Evolutionary conservation across 2,113 vertebrate species (phyloP).

Genomic region (Serinus canaria): DNA sequence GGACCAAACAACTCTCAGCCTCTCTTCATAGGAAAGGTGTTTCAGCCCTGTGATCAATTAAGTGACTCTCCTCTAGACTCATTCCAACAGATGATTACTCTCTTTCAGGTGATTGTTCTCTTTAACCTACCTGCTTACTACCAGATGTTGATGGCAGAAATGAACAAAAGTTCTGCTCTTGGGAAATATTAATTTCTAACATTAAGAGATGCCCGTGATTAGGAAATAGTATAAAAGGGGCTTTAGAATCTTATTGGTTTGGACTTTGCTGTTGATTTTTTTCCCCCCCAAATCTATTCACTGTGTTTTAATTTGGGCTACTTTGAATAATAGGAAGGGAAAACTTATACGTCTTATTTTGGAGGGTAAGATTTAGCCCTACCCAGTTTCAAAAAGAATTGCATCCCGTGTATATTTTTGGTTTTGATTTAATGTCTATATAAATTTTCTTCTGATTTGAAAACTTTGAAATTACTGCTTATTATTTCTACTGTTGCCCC

Average conservation of each 20-base stretch:
- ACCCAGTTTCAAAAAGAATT: not conserved
- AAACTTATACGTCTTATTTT: not conserved
- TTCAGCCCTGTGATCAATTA: not conserved
- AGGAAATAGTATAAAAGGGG: not conserved
- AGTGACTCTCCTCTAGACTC: not conserved
- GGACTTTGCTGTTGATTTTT: not conserved
- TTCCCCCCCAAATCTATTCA: fast-evolving
- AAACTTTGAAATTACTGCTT: slow-evolving; percentile 45
- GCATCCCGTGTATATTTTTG: not conserved
- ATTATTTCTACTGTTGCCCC: slow-evolving; percentile 37
- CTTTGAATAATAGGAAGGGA: not conserved
- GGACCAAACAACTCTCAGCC: no score
- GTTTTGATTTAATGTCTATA: slow-evolving; percentile 26
- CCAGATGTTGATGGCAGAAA: not conserved
- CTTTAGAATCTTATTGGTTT: not conserved
- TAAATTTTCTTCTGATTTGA: slow-evolving; percentile 30
- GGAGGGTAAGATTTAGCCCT: not conserved
- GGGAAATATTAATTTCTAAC: not conserved
- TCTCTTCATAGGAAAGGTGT: not conserved
- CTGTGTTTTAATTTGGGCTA: fast-evolving
- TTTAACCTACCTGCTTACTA: not conserved
- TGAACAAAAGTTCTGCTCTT: not conserved
- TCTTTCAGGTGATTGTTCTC: not conserved
- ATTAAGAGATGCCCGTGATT: not conserved
- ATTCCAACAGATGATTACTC: not conserved